These are phyloP conservation scores for Hozukius guyotensis DNA, from an alignment of 2,797 vertebrate genomes.

Conservation along the genomic window DNA sequence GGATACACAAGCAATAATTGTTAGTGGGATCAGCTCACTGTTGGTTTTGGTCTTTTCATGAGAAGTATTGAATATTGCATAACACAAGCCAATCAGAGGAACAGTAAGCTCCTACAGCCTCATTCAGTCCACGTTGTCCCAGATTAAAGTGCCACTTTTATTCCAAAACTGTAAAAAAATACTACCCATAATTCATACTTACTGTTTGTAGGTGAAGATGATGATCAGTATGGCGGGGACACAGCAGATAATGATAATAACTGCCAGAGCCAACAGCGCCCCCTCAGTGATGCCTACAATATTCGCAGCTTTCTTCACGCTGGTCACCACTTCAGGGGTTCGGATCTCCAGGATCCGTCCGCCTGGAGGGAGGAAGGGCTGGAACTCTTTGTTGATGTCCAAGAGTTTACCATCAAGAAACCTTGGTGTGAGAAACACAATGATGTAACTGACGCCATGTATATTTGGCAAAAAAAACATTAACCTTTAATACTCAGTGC, in stretches of 20 bases:
- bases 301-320: slow-evolving; percentile 93
- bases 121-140: neutral
- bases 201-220: slow-evolving; percentile 97
- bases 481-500: neutral
- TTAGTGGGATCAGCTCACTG: neutral
- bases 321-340: slow-evolving; percentile 91
- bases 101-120: neutral
- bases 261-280: slow-evolving; percentile 91
- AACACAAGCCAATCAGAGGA: neutral
- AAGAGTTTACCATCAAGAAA: slow-evolving; percentile 96
- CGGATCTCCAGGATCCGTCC: slow-evolving; percentile 96
- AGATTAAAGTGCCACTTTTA: neutral
- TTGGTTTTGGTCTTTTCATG: neutral
- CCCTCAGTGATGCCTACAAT: slow-evolving; percentile 95
- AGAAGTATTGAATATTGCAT: neutral
- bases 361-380: slow-evolving; percentile 92
- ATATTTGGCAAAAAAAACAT: neutral
- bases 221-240: slow-evolving; percentile 96
- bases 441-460: neutral
- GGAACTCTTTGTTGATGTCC: slow-evolving; percentile 97
- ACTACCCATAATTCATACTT: slow-evolving; percentile 49
- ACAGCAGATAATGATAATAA: slow-evolving; percentile 97
- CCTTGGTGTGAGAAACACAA: slow-evolving; percentile 70
- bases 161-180: neutral
- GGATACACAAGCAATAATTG: neutral